These are phyloP conservation scores for Apotomis capreana DNA, from an alignment of 2,888 invertebrate genomes.

Conservation along the genomic window DNA sequence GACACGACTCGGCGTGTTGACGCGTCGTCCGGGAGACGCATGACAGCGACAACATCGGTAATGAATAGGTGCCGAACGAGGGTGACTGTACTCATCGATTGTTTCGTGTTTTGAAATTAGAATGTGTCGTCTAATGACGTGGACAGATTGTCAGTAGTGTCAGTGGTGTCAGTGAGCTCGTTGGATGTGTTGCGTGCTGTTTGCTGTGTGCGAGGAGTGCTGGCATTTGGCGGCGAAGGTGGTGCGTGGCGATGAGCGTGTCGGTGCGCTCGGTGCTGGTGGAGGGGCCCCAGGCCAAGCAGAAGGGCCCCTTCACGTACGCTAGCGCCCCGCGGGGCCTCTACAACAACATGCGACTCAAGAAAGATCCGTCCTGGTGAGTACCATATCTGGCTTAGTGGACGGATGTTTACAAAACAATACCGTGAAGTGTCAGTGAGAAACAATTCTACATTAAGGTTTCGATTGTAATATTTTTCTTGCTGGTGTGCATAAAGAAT, in stretches of 20 bases:
- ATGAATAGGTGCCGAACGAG: slow-evolving; percentile 6
- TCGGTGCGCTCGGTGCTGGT: slow-evolving; percentile 73
- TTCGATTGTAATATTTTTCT: too few species aligned
- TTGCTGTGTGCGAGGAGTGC: slow-evolving; percentile 62
- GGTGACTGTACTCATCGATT: slow-evolving; percentile 38
- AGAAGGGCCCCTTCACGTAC: slow-evolving; percentile 82
- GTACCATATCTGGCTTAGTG: slow-evolving; percentile 43
- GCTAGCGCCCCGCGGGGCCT: slow-evolving; percentile 85
- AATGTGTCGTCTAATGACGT: slow-evolving; percentile 27
- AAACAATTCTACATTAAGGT: too few species aligned
- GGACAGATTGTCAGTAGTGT: slow-evolving; percentile 26
- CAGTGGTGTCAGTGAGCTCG: neutral
- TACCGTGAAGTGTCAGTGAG: too few species aligned
- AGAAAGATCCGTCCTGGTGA: slow-evolving; percentile 73
- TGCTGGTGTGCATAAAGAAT: too few species aligned
- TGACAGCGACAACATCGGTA: slow-evolving; percentile 14
- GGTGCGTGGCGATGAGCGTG: slow-evolving; percentile 62
- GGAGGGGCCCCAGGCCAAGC: slow-evolving; percentile 65
- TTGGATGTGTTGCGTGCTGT: slow-evolving; percentile 69
- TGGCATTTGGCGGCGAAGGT: slow-evolving; percentile 50
- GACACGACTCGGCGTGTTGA: slow-evolving; percentile 18
- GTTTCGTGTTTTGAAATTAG: slow-evolving; percentile 37
- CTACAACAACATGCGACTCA: slow-evolving; percentile 83
- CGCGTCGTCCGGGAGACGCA: slow-evolving; percentile 31
- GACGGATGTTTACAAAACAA: neutral